Conservation (phyloP, 2,888 invertebrate genomes). For the Leptinotarsa juncta region DNA sequence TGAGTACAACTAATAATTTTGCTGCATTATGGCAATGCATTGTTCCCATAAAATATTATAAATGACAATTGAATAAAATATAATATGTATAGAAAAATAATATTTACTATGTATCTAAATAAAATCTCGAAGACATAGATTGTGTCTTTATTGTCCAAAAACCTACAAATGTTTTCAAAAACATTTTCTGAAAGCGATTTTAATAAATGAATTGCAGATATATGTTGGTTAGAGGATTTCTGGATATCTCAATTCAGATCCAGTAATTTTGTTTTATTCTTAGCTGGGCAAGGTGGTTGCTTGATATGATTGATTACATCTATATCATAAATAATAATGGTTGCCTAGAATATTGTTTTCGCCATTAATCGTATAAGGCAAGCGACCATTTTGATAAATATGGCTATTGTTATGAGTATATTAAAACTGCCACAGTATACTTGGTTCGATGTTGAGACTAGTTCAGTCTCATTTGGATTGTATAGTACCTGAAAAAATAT, state of each 20-base stretch:
- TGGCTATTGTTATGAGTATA: constrained; percentile 28
- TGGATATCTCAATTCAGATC: constrained; percentile 14
- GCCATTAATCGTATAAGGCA: not conserved
- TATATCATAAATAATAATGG: not conserved
- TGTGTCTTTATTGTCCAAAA: no score
- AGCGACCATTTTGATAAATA: constrained; percentile 22
- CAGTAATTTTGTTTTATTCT: constrained; percentile 42
- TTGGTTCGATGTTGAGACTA: constrained; percentile 35
- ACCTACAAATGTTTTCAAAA: no score
- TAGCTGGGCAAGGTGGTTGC: constrained; percentile 27
- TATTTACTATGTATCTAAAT: no score
- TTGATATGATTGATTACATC: not conserved
- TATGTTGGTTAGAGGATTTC: not conserved
- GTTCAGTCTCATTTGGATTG: constrained; percentile 48
- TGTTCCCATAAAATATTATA: not conserved
- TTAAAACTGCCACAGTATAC: constrained; percentile 43
- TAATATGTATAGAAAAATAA: no score
- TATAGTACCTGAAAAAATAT: constrained; percentile 53
- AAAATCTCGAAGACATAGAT: no score
- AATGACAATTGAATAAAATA: not conserved
- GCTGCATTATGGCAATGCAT: no score
- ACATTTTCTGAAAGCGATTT: no score
- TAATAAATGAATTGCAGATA: no score
- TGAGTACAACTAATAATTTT: no score
- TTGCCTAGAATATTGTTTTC: not conserved